Percentiles rank a stretch among this genome's conserved stretches.
These are phyloP conservation scores for Chymomyza costata DNA, from an alignment of 1,140 invertebrate genomes.

Conservation along the genomic window DNA sequence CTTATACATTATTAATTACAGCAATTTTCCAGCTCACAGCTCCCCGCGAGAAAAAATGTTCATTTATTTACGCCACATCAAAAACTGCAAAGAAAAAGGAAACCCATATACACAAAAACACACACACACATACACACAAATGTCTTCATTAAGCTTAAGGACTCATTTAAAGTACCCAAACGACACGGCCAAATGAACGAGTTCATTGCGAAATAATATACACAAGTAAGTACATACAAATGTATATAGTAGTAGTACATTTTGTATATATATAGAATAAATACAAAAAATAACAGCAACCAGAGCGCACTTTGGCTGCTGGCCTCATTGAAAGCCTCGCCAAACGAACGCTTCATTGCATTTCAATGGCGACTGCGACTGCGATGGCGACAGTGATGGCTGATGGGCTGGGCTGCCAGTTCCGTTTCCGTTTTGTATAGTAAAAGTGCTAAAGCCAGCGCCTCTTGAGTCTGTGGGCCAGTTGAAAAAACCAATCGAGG, in stretches of 20 bases:
- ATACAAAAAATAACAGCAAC: conserved; percentile 32
- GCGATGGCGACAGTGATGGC: background rate
- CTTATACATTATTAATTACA: conserved; percentile 30
- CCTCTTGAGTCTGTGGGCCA: too few species aligned
- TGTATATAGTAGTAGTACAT: too few species aligned
- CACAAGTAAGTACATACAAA: too few species aligned
- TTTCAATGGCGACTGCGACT: conserved; percentile 35
- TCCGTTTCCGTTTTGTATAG: conserved; percentile 28
- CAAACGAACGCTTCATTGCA: conserved; percentile 25
- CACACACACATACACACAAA: conserved; percentile 9
- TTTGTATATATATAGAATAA: too few species aligned
- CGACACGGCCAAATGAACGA: background rate
- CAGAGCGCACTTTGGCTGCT: conserved; percentile 10
- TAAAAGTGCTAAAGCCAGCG: conserved; percentile 2
- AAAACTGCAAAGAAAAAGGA: conserved; percentile 17
- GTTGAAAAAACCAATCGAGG: conserved; percentile 20
- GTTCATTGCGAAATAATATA: background rate
- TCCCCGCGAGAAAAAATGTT: too few species aligned
- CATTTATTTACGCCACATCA: conserved; percentile 28
- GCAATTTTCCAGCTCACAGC: conserved; percentile 26
- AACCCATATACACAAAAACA: too few species aligned
- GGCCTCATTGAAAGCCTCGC: too few species aligned
- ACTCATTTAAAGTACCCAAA: conserved; percentile 34
- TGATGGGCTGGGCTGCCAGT: conserved; percentile 21
- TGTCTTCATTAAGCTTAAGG: conserved; percentile 32